Evolutionary conservation across 2,888 invertebrate species (phyloP).

Genomic region (Nomada lathburiana): DNA sequence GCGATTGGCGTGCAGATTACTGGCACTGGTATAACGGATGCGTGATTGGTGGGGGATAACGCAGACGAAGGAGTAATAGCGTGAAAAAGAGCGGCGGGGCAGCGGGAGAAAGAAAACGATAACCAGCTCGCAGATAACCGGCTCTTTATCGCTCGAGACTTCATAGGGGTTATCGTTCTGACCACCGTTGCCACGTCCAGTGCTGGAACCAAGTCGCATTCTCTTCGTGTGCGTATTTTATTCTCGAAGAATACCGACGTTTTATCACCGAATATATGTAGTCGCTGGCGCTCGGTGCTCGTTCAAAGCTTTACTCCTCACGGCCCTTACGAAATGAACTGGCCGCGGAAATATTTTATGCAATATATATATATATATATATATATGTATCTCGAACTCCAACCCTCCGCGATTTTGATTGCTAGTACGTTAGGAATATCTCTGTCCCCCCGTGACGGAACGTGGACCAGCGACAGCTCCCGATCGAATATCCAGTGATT

Average conservation of each 20-base stretch:
- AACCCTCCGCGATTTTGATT: background rate
- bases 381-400: background rate
- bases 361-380: background rate
- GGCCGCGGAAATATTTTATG: constrained; percentile 14
- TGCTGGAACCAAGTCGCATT: constrained; percentile 48
- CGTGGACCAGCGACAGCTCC: background rate
- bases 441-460: background rate
- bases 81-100: background rate
- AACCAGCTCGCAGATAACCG: constrained; percentile 69
- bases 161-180: constrained; percentile 79
- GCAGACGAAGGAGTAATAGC: constrained; percentile 33
- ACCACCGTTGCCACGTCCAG: constrained; percentile 77
- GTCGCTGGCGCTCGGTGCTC: constrained; percentile 4
- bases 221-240: constrained; percentile 55
- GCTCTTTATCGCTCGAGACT: constrained; percentile 74
- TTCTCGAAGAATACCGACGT: constrained; percentile 42
- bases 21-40: constrained; percentile 60
- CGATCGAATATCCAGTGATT: background rate
- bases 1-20: constrained; percentile 63
- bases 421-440: background rate
- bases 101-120: constrained; percentile 54
- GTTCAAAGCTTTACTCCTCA: background rate
- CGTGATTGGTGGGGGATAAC: constrained; percentile 56
- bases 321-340: constrained; percentile 8
- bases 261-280: constrained; percentile 38